phyloP scores from a whole-genome alignment of 2,888 invertebrate genomes.

The Trichopoda pennipes region DNA sequence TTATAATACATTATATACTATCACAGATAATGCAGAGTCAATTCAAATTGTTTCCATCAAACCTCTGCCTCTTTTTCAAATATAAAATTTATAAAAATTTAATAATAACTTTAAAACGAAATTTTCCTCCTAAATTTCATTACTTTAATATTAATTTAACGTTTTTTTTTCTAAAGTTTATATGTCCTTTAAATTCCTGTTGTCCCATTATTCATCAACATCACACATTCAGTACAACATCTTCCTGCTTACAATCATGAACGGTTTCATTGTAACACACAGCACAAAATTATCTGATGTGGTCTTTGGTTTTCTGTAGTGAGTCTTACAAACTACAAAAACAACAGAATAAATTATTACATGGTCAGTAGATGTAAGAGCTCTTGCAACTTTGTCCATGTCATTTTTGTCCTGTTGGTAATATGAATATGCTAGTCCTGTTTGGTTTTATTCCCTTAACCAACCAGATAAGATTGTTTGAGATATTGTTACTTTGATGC shows the following conservation, averaged over 20 bases:
- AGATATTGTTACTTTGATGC: conserved; percentile 37
- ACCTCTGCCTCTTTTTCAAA: not conserved
- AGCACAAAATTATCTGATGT: conserved; percentile 39
- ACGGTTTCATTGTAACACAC: conserved; percentile 34
- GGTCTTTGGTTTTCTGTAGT: conserved; percentile 41
- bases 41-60: no score
- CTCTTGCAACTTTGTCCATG: not conserved
- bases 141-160: conserved; percentile 1
- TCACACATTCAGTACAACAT: not conserved
- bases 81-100: not conserved
- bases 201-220: not conserved
- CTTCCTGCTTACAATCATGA: not conserved
- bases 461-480: conserved; percentile 6
- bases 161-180: not conserved
- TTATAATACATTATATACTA: no score
- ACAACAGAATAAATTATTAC: not conserved
- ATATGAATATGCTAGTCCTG: conserved; percentile 14
- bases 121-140: not conserved
- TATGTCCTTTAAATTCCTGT: not conserved
- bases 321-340: not conserved
- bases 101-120: not conserved
- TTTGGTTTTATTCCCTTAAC: not conserved
- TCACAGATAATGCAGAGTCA: no score
- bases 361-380: conserved; percentile 34
- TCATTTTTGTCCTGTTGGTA: not conserved